Evolutionary conservation across 2,113 vertebrate species (phyloP), one percentile per base, ranked within the genome.

Genomic region (Hassar affinis): DNA sequence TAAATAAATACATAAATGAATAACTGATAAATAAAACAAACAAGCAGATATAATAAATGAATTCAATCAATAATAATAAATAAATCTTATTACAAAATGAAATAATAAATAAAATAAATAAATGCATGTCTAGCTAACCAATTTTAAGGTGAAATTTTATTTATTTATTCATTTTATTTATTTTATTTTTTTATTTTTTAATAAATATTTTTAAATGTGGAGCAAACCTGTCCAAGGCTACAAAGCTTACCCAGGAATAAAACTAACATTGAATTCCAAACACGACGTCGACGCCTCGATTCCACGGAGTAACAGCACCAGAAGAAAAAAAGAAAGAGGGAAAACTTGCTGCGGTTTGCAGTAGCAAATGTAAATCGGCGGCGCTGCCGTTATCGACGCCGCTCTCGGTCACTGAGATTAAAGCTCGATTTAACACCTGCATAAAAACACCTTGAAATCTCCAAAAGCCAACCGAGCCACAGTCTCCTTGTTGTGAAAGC

Each of bases 341-440:
- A 6, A 54, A 72, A 42, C 33, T 54, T 54, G 45, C 62, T 15
- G 49, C 54, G 79, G 79, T 69, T 69, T 80, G 79, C 27, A 51
- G 10, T 15, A 54, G 27, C 33, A 11, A 52, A 57, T 72, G 25
- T 57, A 69, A 81, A 81, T 71, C 33, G 17, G n/a, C 15, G 3
- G 18, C 56, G n/a, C 11, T 4, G 14, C 14, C 6, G n/a, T 33
- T 80, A 69, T 69, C 62, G 30, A 7, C 30, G 49, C 47, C 20
- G 14, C 17, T 81, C 64, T 66, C 33, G 4, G 11, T n/a, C 30
- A 7, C n/a, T 27, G 52, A 57, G 62, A 59, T 82, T 74, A 71
- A 2, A 71, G 25, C 22, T 72, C 1, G 33, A 75, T 30, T 51
- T 22, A 35, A 76, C 17, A 33, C 3, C 15, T 18, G 17, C 8